phyloP scores from a whole-genome alignment of 2,797 vertebrate genomes.

The Acrossocheilus fasciatus region DNA sequence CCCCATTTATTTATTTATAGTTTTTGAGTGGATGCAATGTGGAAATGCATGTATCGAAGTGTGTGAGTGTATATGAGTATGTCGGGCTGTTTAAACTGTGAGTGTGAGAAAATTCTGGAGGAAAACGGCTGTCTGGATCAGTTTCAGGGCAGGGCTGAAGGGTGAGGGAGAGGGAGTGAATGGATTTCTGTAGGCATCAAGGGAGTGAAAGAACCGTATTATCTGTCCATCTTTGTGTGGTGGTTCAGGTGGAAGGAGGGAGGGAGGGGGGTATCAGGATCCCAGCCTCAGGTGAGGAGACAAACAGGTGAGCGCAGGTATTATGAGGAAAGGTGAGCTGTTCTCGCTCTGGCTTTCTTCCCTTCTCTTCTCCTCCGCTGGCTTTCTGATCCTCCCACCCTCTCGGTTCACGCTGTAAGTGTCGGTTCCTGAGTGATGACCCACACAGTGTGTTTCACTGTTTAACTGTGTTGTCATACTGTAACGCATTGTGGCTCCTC shows the following conservation, averaged over 20 bases:
- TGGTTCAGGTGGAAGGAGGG: constrained; percentile 41
- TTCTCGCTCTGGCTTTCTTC: constrained; percentile 50
- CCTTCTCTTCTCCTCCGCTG: constrained; percentile 54
- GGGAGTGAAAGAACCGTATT: constrained; percentile 75
- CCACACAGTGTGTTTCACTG: constrained; percentile 7
- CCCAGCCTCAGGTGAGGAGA: constrained; percentile 79
- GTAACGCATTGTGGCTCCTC: constrained; percentile 16
- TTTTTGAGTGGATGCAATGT: background rate
- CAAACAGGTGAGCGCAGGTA: constrained; percentile 80
- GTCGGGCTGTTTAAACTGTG: constrained; percentile 52
- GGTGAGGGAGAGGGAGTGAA: constrained; percentile 49
- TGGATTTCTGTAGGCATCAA: constrained; percentile 63
- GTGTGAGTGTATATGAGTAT: constrained; percentile 24
- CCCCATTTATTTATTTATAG: background rate
- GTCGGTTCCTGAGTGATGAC: constrained; percentile 26
- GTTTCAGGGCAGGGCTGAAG: constrained; percentile 75
- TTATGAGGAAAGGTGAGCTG: constrained; percentile 81
- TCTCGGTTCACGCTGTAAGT: constrained; percentile 64
- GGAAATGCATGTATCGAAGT: background rate
- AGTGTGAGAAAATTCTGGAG: constrained; percentile 80
- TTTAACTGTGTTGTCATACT: constrained; percentile 45
- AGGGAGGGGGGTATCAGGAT: constrained; percentile 65
- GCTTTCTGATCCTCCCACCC: constrained; percentile 47
- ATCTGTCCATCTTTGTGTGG: constrained; percentile 72
- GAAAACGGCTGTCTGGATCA: constrained; percentile 76